Evolutionary conservation across 2,888 invertebrate genomes (phyloP).

Genomic region (Idaea straminata): DNA sequence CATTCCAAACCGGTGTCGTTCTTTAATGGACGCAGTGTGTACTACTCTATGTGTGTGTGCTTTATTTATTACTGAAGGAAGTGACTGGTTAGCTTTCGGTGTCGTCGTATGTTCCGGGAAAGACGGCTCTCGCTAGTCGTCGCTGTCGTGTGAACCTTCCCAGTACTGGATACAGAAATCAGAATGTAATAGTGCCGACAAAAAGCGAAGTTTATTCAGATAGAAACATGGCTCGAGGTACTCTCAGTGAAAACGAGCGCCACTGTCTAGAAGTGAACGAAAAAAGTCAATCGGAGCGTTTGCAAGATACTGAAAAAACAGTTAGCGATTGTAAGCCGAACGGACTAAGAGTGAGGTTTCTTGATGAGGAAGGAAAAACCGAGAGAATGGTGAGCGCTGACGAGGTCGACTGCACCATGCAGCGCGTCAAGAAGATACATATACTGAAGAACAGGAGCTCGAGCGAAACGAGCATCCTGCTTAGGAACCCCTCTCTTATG

Average conservation of each 20-base stretch:
- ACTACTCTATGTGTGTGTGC: slow-evolving; percentile 66
- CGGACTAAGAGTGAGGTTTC: slow-evolving; percentile 70
- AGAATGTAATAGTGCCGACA: slow-evolving; percentile 46
- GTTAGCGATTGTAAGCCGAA: slow-evolving; percentile 54
- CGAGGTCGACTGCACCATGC: slow-evolving; percentile 67
- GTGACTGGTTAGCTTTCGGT: slow-evolving; percentile 51
- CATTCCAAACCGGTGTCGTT: slow-evolving; percentile 79
- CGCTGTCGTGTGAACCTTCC: slow-evolving; percentile 27
- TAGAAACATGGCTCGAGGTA: slow-evolving; percentile 70
- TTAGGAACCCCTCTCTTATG: slow-evolving; percentile 67
- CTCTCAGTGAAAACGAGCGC: slow-evolving; percentile 71
- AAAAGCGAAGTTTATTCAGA: slow-evolving; percentile 34
- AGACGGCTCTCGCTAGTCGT: slow-evolving; percentile 30
- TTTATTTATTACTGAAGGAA: slow-evolving; percentile 56
- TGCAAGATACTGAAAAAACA: slow-evolving; percentile 63
- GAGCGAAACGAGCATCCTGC: slow-evolving; percentile 72
- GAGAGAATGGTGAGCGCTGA: slow-evolving; percentile 72
- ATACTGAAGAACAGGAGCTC: slow-evolving; percentile 75
- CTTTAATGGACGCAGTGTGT: slow-evolving; percentile 74
- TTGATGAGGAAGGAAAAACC: slow-evolving; percentile 74
- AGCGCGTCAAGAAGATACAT: slow-evolving; percentile 73
- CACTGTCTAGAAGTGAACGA: slow-evolving; percentile 60
- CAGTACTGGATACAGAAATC: slow-evolving; percentile 30
- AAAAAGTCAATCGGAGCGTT: slow-evolving; percentile 61
- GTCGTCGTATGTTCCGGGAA: slow-evolving; percentile 36